Evolutionary conservation across 2,797 vertebrate genomes (phyloP).

Genomic region (Benthosema pterotum): DNA sequence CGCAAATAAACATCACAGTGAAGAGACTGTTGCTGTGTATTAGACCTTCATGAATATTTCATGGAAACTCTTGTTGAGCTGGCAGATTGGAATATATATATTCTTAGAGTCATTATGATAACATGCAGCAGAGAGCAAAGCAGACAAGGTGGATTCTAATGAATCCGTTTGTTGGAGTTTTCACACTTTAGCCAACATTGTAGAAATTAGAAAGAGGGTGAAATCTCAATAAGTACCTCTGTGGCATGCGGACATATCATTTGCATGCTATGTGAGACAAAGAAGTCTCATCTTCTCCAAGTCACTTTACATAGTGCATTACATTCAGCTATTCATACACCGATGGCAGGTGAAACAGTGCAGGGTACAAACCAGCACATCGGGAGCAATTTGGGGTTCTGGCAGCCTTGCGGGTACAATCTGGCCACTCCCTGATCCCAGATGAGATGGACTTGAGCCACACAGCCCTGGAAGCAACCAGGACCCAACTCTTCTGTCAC

Average conservation of each 20-base stretch:
- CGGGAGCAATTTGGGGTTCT: too few relatives aligned
- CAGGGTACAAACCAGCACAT: too few relatives aligned
- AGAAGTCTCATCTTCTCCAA: conserved; percentile 46
- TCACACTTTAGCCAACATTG: conserved; percentile 64
- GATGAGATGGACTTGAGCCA: too few relatives aligned
- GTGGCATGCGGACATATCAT: conserved; percentile 72
- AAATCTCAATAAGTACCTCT: conserved; percentile 74
- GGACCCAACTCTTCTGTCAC: too few relatives aligned
- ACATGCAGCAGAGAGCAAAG: conserved; percentile 15
- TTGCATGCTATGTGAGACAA: conserved; percentile 63
- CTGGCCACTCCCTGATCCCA: too few relatives aligned
- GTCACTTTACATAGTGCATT: too few relatives aligned
- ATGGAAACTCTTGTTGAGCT: conserved; percentile 22
- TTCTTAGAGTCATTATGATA: conserved; percentile 33
- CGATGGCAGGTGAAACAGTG: too few relatives aligned
- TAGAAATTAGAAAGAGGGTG: conserved; percentile 61
- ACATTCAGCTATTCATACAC: too few relatives aligned
- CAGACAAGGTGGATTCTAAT: conserved; percentile 39
- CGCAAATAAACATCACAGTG: not conserved
- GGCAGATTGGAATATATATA: conserved; percentile 19
- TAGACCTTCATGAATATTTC: conserved; percentile 41
- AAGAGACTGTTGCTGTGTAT: not conserved
- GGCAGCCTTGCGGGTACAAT: too few relatives aligned
- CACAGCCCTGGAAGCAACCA: too few relatives aligned
- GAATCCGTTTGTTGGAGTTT: conserved; percentile 53